Evolutionary conservation across 2,888 invertebrate species (phyloP).

Genomic region (Oegoconia quadripuncta): DNA sequence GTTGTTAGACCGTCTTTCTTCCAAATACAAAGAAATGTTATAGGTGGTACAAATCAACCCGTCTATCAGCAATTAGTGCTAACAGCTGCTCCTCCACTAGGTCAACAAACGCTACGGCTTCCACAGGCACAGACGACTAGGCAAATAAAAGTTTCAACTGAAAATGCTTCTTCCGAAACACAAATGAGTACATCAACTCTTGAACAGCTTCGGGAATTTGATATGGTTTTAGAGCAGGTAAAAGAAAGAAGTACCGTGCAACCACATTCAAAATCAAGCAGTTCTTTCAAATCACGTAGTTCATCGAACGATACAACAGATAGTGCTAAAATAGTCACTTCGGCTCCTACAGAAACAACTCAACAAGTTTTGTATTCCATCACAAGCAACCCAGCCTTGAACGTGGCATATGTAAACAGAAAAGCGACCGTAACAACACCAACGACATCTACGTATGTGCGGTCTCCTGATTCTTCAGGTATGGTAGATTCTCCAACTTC

Average conservation of each 20-base stretch:
- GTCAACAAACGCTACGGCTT: slow-evolving; percentile 63
- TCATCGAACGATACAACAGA: slow-evolving; percentile 50
- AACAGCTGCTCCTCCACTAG: slow-evolving; percentile 67
- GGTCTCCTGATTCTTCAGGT: slow-evolving; percentile 66
- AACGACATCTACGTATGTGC: slow-evolving; percentile 49
- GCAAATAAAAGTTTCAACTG: slow-evolving; percentile 47
- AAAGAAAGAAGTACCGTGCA: slow-evolving; percentile 86
- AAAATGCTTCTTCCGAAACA: slow-evolving; percentile 70
- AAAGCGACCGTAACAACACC: slow-evolving; percentile 57
- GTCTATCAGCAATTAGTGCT: slow-evolving; percentile 74
- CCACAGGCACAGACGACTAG: slow-evolving; percentile 51
- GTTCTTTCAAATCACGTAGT: slow-evolving; percentile 41
- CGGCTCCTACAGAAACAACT: slow-evolving; percentile 41
- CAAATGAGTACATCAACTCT: slow-evolving; percentile 86
- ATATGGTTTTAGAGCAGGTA: slow-evolving; percentile 89
- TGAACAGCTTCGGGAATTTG: slow-evolving; percentile 88
- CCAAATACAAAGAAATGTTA: slow-evolving; percentile 81
- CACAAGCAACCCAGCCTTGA: slow-evolving; percentile 54
- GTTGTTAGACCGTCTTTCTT: slow-evolving; percentile 77
- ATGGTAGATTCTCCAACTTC: slow-evolving; percentile 56
- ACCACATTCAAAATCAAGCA: slow-evolving; percentile 48
- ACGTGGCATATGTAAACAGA: slow-evolving; percentile 64
- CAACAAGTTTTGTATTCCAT: slow-evolving; percentile 66
- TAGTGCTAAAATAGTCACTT: slow-evolving; percentile 31
- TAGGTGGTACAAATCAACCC: slow-evolving; percentile 75